Base-by-base conservation (phyloP, 2,888 invertebrate species). In the Brachypalpus laphriformis region DNA sequence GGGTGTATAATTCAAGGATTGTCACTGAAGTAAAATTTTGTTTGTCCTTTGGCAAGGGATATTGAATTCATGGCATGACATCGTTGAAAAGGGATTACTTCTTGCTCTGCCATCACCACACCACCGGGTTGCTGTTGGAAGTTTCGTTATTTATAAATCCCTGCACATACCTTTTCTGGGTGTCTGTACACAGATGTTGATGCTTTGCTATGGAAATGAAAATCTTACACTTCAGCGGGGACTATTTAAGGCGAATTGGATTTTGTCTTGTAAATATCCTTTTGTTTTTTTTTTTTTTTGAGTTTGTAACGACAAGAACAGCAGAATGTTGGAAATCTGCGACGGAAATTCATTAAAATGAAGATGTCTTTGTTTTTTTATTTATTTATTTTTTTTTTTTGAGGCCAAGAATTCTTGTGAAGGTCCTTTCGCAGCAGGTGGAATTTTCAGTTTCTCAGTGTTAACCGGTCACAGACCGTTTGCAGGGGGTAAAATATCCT, bases 311-410 rank as follows among this genome's bases (percentile, higher is more conserved):
- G 59, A 45, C 51, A 63, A 45, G 31, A 66, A 82, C 77, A 77
- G 77, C 77, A 77, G 61, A 66, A 82, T 42, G 82, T 49, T 68
- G 72, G 61, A 78, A 82, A 78, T 65, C 72, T 82, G 72, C 18
- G 51, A 68, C 61, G 82, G 82, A 82, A 82, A 82, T 78, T 82
- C 77, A 82, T 82, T 72, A 77, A 54, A 82, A 76, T 20, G 49
- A 37, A 68, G 34, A 34, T 5, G 16, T 47, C 20, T 80, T 72
- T 34, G 28, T 37, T 40, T 22, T 11, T 49, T 25, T 42, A 4
- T 9, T 11, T n/a, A 4, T 34, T n/a, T 40, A 4, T 18, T 11
- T 18, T 14, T 11, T n/a, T 22, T 16, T 47, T 14, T 37, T 1
- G 18, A 14, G 20, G 42, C 14, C 9, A 28, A 1, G 25, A 5